Conservation (phyloP, 2,797 vertebrate genomes). For the Anabas testudineus region DNA sequence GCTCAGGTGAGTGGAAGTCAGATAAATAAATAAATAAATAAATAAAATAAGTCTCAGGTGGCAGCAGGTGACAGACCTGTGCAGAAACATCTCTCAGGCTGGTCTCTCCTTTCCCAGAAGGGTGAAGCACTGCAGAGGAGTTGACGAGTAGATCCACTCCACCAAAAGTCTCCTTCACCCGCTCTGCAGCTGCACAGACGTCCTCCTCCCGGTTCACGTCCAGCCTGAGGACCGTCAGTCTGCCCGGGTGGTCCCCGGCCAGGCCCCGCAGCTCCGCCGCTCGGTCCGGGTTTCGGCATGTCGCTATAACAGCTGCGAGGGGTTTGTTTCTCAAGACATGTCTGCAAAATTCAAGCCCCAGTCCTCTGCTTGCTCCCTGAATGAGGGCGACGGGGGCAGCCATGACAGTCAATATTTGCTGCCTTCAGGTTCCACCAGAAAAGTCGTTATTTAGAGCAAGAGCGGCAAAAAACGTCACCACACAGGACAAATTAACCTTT, state of each 20-base stretch:
- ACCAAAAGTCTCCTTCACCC: constrained; percentile 65
- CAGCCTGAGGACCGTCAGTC: constrained; percentile 73
- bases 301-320: constrained; percentile 72
- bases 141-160: constrained; percentile 82
- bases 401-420: constrained; percentile 60
- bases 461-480: no score
- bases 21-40: no score
- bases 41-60: no score
- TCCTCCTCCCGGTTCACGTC: constrained; percentile 80
- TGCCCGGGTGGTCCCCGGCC: constrained; percentile 55
- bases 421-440: constrained; percentile 2
- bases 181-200: constrained; percentile 66
- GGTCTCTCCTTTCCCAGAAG: constrained; percentile 83
- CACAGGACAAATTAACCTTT: no score
- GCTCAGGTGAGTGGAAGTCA: no score
- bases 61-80: constrained; percentile 57
- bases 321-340: constrained; percentile 66
- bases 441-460: neutral
- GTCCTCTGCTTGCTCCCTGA: constrained; percentile 83
- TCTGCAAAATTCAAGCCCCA: constrained; percentile 81
- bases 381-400: constrained; percentile 73
- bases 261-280: constrained; percentile 65
- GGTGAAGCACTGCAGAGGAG: constrained; percentile 81
- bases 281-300: constrained; percentile 79
- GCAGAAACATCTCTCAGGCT: constrained; percentile 81